Base-by-base conservation (phyloP, 2,113 vertebrate species). In the Pyxicephalus adspersus region DNA sequence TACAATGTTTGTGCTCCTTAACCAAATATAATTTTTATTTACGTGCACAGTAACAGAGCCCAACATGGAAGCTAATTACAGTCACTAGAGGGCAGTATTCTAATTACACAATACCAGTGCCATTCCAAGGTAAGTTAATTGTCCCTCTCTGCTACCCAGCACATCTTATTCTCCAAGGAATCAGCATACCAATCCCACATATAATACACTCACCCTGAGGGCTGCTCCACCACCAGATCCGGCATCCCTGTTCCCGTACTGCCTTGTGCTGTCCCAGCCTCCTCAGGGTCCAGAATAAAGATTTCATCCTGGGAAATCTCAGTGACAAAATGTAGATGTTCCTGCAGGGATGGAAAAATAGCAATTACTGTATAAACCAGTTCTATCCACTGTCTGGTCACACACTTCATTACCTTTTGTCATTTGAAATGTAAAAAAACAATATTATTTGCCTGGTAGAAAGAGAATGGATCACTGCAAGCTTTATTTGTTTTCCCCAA, bases 241-340 rank as follows among this genome's bases (percentile, higher is more conserved):
- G 97, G 97, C 97, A 99, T 98, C 86, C 95, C 95, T 0, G 92
- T 91, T 0, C 93, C 88, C 0, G 93, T 92, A 1, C 92, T 87
- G 0, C 82, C 90, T 83, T 93, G 93, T 86, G 89, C 92, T 19
- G 86, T 87, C 77, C 86, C 75, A 1, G 90, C 91, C 71, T 89
- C 87, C 86, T 98, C 95, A 38, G 96, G 96, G 86, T 99, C 98
- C 90, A 99, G 90, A 88, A 99, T 98, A 84, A 98, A 99, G 82
- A 99, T 94, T 89, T 99, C 98, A 17, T 99, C 97, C 83, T 98
- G 97, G 78, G 96, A 98, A 87, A 99, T 96, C 90, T 99, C 97
- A 0, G 96, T 98, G 88, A 99, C 97, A 89, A 98, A 99, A 91
- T 99, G 98, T 80, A 99, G 95, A 87, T 98, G 97, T 94, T 99